Conservation (phyloP, 2,888 invertebrate genomes). For the Escarpia spicata region DNA sequence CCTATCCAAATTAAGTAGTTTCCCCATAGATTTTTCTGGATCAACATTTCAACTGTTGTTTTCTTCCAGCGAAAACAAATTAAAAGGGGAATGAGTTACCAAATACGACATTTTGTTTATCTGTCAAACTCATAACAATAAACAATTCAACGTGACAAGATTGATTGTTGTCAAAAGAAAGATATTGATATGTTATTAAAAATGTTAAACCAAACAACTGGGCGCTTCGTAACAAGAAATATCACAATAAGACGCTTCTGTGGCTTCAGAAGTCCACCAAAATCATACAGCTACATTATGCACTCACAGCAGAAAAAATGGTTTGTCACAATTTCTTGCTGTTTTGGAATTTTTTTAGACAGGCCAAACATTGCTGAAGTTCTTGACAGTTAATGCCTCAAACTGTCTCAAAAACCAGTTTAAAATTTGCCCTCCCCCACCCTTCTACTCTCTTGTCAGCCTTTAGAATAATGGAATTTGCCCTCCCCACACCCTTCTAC, state of each 20-base stretch:
- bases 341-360: neutral
- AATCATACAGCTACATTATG: too few relatives aligned
- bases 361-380: neutral
- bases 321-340: neutral
- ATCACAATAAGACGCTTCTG: neutral
- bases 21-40: neutral
- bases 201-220: neutral
- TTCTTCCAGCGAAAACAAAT: neutral
- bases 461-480: too few relatives aligned
- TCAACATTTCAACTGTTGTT: neutral
- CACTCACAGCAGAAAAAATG: neutral
- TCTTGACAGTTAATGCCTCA: neutral
- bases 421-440: neutral
- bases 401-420: neutral
- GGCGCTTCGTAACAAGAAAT: neutral
- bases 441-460: too few relatives aligned
- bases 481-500: too few relatives aligned
- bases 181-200: neutral
- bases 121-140: neutral
- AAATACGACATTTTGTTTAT: neutral
- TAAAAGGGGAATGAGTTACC: neutral
- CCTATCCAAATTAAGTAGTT: neutral
- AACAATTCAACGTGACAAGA: neutral
- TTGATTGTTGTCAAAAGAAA: neutral
- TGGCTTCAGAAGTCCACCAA: too few relatives aligned